These are phyloP conservation scores for Ahaetulla prasina DNA, from an alignment of 2,113 vertebrate genomes.

Conservation along the genomic window DNA sequence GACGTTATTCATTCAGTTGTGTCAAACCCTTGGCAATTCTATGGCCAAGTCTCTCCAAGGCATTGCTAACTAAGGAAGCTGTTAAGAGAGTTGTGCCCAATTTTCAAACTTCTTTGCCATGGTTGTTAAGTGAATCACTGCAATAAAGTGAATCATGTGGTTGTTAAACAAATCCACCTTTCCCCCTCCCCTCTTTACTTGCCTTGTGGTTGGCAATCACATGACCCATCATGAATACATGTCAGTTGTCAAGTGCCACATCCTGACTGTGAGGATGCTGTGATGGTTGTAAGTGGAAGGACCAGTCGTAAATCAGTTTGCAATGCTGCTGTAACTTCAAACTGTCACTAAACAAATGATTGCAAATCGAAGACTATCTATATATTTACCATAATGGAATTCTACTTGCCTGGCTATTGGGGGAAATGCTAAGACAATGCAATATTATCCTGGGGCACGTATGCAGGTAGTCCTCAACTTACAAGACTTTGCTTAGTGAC, in stretches of 20 bases:
- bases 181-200: accelerated
- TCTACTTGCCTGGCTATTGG: neutral
- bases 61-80: neutral
- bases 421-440: neutral
- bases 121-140: neutral
- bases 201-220: neutral
- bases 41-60: no score
- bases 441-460: neutral
- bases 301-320: neutral
- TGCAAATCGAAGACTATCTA: neutral
- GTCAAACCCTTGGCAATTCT: no score
- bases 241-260: neutral
- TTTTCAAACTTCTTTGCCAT: neutral
- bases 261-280: neutral
- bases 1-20: no score
- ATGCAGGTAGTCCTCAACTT: neutral
- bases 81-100: neutral
- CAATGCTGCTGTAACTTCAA: neutral
- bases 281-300: neutral
- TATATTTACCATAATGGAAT: neutral
- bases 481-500: neutral
- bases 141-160: neutral
- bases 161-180: neutral
- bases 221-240: neutral
- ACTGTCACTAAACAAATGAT: neutral